Conservation (phyloP, 1,140 invertebrate species). For the Meloidogyne exigua region DNA sequence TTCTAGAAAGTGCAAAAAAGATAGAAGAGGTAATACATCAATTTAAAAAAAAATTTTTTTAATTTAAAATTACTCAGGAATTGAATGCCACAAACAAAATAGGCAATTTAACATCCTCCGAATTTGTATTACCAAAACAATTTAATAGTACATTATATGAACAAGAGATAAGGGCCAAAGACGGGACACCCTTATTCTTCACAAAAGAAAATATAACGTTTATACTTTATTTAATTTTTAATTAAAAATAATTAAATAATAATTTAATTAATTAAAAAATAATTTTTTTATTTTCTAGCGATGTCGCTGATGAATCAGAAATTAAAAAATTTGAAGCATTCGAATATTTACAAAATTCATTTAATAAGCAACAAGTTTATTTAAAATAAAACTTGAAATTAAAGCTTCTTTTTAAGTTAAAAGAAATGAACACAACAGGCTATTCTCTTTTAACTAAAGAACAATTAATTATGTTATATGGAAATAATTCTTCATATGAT, state of each 20-base stretch:
- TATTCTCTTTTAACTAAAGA: constrained; percentile 47
- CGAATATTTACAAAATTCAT: constrained; percentile 41
- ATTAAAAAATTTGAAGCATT: constrained; percentile 51
- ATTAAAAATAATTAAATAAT: no score
- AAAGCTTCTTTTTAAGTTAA: constrained; percentile 17
- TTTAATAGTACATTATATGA: background rate
- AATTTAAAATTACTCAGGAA: constrained; percentile 6
- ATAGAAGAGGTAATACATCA: constrained; percentile 6
- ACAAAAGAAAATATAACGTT: background rate
- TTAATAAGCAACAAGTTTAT: constrained; percentile 50
- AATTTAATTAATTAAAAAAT: background rate
- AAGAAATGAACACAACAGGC: constrained; percentile 54
- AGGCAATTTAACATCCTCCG: background rate
- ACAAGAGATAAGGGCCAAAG: background rate
- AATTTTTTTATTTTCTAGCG: background rate
- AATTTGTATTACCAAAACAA: background rate
- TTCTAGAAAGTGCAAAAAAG: constrained; percentile 16
- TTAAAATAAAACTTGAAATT: background rate
- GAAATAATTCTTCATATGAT: constrained; percentile 54
- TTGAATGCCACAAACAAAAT: background rate
- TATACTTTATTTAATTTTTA: no score
- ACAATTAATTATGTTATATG: constrained; percentile 55
- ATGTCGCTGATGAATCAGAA: constrained; percentile 47
- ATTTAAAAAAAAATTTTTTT: background rate
- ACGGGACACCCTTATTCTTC: background rate